phyloP scores from a whole-genome alignment of 2,113 vertebrate species.

The Plectropomus leopardus region DNA sequence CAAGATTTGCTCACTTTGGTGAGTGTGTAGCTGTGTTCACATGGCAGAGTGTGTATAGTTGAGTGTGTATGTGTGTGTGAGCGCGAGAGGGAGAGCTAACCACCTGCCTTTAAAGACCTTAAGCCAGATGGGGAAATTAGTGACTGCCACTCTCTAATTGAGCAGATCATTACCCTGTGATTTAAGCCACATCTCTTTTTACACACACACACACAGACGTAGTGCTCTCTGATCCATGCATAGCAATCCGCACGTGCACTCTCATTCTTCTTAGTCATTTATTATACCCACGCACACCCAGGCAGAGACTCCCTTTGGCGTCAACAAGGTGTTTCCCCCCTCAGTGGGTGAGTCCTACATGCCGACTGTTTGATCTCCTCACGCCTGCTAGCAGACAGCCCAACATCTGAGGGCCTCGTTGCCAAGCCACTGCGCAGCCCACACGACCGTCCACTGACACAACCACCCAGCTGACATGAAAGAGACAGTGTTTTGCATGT shows the following conservation, averaged over 20 bases:
- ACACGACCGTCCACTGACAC: conserved; percentile 32
- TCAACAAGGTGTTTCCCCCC: conserved; percentile 34
- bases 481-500: conserved; percentile 33
- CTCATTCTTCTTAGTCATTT: conserved; percentile 30
- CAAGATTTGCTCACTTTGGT: not conserved
- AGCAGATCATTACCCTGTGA: conserved; percentile 44
- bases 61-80: not conserved
- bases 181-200: conserved; percentile 13
- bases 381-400: conserved; percentile 23
- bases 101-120: conserved; percentile 15
- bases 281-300: not conserved
- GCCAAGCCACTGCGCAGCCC: conserved; percentile 40
- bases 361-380: conserved; percentile 47
- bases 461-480: conserved; percentile 26
- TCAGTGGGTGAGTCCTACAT: conserved; percentile 12
- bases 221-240: conserved; percentile 8
- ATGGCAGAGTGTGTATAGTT: too few species aligned
- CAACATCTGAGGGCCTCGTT: conserved; percentile 31
- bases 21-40: too few species aligned
- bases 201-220: not conserved
- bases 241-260: not conserved
- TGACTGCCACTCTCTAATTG: conserved; percentile 25
- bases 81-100: not conserved
- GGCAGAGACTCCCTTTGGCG: conserved; percentile 20
- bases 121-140: conserved; percentile 26